These are phyloP conservation scores for Ianthella basta DNA, from an alignment of 37 sponge, comb jelly and placozoan genomes.

Conservation along the genomic window DNA sequence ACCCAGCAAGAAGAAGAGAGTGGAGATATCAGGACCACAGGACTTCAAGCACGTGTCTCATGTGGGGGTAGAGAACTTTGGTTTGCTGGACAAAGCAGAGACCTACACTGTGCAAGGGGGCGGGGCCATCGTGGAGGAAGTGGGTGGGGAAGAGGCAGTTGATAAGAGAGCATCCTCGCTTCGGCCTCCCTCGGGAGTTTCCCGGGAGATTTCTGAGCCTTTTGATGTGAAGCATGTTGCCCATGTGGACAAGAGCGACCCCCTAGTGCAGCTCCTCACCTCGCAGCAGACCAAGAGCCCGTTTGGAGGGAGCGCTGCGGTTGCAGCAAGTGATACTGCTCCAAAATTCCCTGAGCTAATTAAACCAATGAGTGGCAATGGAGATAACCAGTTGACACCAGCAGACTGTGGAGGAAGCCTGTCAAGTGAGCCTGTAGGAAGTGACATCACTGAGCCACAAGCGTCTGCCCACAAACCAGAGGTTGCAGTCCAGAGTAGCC, in stretches of 20 bases:
- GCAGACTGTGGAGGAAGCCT: too few species aligned
- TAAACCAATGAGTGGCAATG: not conserved
- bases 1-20: not conserved
- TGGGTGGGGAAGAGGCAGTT: not conserved
- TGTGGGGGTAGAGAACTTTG: not conserved
- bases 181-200: not conserved
- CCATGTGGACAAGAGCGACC: constrained; percentile 1
- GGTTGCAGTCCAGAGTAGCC: not conserved
- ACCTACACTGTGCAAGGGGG: not conserved
- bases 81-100: not conserved
- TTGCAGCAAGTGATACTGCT: not conserved
- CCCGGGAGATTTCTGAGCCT: not conserved
- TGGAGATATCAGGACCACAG: constrained; percentile 2
- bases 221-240: constrained; percentile 3
- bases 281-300: not conserved
- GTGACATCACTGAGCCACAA: not conserved
- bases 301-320: not conserved
- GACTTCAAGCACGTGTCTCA: constrained; percentile 9
- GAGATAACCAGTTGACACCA: too few species aligned
- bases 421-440: too few species aligned
- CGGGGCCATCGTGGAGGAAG: not conserved
- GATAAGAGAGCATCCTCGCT: not conserved
- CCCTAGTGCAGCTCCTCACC: not conserved
- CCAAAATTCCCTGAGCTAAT: not conserved
- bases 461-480: not conserved